These are phyloP conservation scores for Globodera rostochiensis DNA, from an alignment of 1,140 invertebrate species.

Conservation along the genomic window DNA sequence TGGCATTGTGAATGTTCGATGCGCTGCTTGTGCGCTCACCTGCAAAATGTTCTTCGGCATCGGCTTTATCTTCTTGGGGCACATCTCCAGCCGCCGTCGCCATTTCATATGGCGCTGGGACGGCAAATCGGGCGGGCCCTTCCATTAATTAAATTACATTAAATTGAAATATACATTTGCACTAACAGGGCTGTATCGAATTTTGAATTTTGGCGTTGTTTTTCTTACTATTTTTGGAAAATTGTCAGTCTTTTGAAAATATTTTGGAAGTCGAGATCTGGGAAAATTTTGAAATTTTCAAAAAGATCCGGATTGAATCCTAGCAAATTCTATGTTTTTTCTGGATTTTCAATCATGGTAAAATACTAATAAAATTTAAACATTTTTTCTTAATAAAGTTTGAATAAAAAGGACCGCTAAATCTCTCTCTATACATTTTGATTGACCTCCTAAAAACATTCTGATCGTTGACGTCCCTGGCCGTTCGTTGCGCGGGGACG, in stretches of 20 bases:
- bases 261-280: no score
- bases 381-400: no score
- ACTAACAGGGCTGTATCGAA: no score
- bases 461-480: not conserved
- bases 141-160: not conserved
- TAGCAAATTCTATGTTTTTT: not conserved
- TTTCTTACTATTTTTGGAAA: no score
- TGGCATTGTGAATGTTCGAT: constrained; percentile 22
- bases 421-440: no score
- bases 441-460: not conserved
- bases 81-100: not conserved
- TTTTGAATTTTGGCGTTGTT: no score
- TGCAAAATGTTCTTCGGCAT: no score
- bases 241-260: no score
- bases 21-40: not conserved
- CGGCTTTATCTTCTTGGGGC: not conserved
- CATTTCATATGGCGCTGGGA: not conserved
- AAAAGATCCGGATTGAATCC: not conserved
- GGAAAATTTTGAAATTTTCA: not conserved
- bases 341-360: not conserved
- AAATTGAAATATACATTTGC: no score
- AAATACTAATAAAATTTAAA: no score
- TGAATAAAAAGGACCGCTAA: no score
- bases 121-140: not conserved
- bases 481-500: not conserved